Percentiles rank a stretch among this genome's conserved stretches.
phyloP scores from a whole-genome alignment of 2,797 vertebrate species.

The Aldrovandia affinis region DNA sequence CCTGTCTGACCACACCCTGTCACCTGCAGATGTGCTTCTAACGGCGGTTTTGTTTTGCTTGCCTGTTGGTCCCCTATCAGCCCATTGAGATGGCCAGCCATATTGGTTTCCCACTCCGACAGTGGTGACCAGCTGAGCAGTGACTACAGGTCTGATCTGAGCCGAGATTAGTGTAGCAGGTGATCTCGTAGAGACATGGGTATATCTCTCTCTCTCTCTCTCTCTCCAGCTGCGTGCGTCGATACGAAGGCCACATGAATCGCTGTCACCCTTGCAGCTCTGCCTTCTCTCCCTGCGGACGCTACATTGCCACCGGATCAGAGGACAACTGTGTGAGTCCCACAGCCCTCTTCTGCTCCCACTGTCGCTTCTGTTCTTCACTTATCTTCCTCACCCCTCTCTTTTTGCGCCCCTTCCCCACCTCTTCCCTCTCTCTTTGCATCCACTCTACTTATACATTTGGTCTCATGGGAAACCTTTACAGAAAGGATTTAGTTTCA shows the following conservation, averaged over 20 bases:
- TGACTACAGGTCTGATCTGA: background rate
- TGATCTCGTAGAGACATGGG: background rate
- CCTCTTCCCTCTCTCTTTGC: background rate
- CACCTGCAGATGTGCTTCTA: background rate
- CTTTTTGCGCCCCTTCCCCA: background rate
- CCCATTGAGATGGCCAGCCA: too few relatives aligned
- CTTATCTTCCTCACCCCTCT: background rate
- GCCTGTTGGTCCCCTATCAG: too few relatives aligned
- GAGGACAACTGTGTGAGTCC: constrained; percentile 85
- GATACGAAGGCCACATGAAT: constrained; percentile 82
- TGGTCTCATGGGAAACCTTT: background rate
- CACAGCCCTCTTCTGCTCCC: background rate
- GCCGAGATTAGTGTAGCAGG: background rate
- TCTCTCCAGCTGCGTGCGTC: constrained; percentile 80
- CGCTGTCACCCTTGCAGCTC: constrained; percentile 77
- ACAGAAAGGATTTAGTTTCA: background rate
- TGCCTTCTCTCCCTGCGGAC: constrained; percentile 85
- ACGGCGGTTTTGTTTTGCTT: background rate
- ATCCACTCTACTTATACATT: background rate
- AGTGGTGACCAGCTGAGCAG: too few relatives aligned
- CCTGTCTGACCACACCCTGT: background rate
- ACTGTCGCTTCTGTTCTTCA: background rate
- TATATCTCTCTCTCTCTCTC: constrained; percentile 12
- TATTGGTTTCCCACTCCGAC: background rate
- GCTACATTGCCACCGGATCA: constrained; percentile 83